phyloP scores from a whole-genome alignment of 2,888 invertebrate species.

The Andrena trimmerana region DNA sequence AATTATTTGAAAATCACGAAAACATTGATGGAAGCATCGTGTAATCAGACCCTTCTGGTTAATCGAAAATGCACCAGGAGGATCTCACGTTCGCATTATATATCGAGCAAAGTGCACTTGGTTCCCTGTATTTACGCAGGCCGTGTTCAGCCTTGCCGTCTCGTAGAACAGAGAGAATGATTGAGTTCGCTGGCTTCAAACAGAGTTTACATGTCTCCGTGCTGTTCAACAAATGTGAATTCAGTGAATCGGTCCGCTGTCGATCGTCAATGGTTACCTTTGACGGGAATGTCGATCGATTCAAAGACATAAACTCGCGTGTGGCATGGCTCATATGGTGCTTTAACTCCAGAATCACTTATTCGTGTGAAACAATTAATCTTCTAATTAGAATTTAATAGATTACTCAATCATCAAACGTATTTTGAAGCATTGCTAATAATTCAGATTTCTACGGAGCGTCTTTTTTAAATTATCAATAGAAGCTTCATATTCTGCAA shows the following conservation, averaged over 20 bases:
- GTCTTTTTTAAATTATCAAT: too few species aligned
- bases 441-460: too few species aligned
- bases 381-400: too few species aligned
- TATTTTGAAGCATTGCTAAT: too few species aligned
- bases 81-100: slow-evolving; percentile 63
- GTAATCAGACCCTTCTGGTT: slow-evolving; percentile 7
- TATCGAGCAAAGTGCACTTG: slow-evolving; percentile 67
- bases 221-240: slow-evolving; percentile 31
- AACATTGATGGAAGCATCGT: not conserved
- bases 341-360: not conserved
- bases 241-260: slow-evolving; percentile 43
- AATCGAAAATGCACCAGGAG: slow-evolving; percentile 48
- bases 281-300: slow-evolving; percentile 21
- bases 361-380: too few species aligned
- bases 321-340: not conserved
- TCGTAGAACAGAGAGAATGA: slow-evolving; percentile 75
- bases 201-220: slow-evolving; percentile 52
- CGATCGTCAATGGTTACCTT: slow-evolving; percentile 30
- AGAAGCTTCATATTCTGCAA: too few species aligned
- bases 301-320: slow-evolving; percentile 10
- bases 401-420: too few species aligned
- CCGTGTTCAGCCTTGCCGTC: slow-evolving; percentile 65
- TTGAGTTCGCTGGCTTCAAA: slow-evolving; percentile 68
- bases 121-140: slow-evolving; percentile 61
- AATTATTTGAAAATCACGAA: not conserved